Base-by-base conservation (phyloP, 64 coral and sea anemone species). In the Porites australiensis region DNA sequence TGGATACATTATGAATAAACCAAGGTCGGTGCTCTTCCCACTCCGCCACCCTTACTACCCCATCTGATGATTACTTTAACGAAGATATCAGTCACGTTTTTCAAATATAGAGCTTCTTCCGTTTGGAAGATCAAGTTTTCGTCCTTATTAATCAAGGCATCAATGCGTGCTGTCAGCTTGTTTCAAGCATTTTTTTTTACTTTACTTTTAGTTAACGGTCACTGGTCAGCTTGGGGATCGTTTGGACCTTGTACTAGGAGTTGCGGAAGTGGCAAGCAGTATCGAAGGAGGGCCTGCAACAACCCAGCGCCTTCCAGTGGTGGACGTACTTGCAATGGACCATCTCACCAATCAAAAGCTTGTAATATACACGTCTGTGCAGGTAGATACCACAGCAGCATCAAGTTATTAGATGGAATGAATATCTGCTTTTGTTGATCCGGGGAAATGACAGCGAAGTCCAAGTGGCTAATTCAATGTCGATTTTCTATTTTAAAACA, bases 301-400 rank as follows among this genome's bases (percentile, higher is more conserved):
- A 89, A 93, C 16, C 95, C 95, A 3, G 37, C 64, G 10, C 95
- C 90, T 7, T 20, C 71, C 19, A 77, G 66, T 14, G 72, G 79
- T 0, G 91, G 95, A 5, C 20, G 49, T 23, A 22, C 13, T 8
- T 96, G 95, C 11, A 8, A 13, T 22, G 95, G 86, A n/a, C 20
- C 64, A 14, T 58, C 73, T 19, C 55, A 88, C 6, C 18, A 96
- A 43, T 58, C 83, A 20, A 69, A 66, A 43, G 69, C 46, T 2
- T 89, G 88, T 64, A 90, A 89, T 66, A 62, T 37, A 50, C 71
- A 75, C n/a, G 22, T 14, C 4, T 92, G 94, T 45, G 54, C 58
- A 82, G 84, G 94, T 96, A 83, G 8, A 61, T 19, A 55, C 10
- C 27, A 37, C 27, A 37, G 27, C 0, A 37, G 1, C 27, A 37